These are phyloP conservation scores for Atopsyche davidsoni DNA, from an alignment of 1,140 invertebrate species.

Conservation along the genomic window DNA sequence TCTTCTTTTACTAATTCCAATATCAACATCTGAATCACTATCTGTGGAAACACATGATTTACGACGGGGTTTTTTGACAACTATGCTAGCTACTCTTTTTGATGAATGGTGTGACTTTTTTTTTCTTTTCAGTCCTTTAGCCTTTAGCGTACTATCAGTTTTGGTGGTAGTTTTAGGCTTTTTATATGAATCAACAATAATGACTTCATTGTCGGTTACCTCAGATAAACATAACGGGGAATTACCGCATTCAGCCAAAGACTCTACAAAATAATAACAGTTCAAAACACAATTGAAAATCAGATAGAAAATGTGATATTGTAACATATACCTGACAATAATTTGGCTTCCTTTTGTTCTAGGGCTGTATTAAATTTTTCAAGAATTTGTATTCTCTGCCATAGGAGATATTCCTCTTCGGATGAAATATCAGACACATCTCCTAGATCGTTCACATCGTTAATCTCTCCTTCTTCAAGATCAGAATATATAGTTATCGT, in stretches of 20 bases:
- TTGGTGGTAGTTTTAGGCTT: conserved; percentile 1
- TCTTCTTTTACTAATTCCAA: conserved; percentile 1
- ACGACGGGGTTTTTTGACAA: background rate
- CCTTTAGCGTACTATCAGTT: background rate
- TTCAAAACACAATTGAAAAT: background rate
- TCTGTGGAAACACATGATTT: conserved; percentile 5
- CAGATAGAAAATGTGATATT: background rate
- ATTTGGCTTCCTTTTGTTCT: conserved; percentile 16
- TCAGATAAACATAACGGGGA: background rate
- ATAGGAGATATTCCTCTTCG: conserved; percentile 15
- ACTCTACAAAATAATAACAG: conserved; percentile 9
- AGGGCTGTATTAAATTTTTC: conserved; percentile 17
- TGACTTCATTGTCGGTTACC: background rate
- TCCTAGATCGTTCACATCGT: conserved; percentile 16
- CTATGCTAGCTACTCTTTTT: background rate
- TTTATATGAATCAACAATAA: conserved; percentile 7
- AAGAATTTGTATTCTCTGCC: conserved; percentile 13
- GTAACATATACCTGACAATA: conserved; percentile 2
- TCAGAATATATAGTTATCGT: conserved; percentile 16
- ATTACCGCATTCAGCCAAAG: background rate
- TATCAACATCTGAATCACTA: conserved; percentile 15
- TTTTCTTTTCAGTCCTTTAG: background rate
- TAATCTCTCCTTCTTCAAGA: conserved; percentile 20
- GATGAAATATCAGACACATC: conserved; percentile 15
- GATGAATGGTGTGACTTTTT: conserved; percentile 4